phyloP scores from a whole-genome alignment of 2,113 vertebrate genomes.

The Rhynchomys soricoides region DNA sequence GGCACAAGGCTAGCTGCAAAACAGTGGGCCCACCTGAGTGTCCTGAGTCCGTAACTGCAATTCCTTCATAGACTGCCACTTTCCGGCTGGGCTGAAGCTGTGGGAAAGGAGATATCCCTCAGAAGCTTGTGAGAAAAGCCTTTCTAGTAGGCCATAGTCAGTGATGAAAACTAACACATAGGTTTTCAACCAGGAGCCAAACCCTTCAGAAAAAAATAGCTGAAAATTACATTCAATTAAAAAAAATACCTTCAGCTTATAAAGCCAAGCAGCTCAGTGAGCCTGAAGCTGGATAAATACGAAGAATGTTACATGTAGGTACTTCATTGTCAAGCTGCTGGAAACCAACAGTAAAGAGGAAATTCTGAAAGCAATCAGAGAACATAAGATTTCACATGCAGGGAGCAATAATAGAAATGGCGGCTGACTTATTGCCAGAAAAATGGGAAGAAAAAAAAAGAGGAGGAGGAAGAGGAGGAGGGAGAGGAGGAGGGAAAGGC shows the following conservation, averaged over 20 bases:
- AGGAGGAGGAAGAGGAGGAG: not conserved
- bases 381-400: not conserved
- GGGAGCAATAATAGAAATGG: not conserved
- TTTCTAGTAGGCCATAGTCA: not conserved
- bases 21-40: not conserved
- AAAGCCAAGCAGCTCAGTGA: not conserved
- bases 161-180: not conserved
- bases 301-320: not conserved
- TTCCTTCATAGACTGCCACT: fast-evolving
- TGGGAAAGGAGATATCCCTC: not conserved
- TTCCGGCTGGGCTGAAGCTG: not conserved
- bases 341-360: not conserved
- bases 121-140: not conserved
- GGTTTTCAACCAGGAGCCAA: conserved; percentile 1
- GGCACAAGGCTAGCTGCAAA: too few relatives aligned
- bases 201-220: not conserved
- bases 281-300: not conserved
- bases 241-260: not conserved
- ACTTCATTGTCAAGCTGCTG: not conserved
- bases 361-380: not conserved
- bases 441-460: not conserved
- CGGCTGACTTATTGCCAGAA: not conserved
- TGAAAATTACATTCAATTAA: not conserved
- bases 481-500: too few relatives aligned
- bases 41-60: not conserved